Conservation (phyloP, 2,797 vertebrate species). For the Acanthornis magna region DNA sequence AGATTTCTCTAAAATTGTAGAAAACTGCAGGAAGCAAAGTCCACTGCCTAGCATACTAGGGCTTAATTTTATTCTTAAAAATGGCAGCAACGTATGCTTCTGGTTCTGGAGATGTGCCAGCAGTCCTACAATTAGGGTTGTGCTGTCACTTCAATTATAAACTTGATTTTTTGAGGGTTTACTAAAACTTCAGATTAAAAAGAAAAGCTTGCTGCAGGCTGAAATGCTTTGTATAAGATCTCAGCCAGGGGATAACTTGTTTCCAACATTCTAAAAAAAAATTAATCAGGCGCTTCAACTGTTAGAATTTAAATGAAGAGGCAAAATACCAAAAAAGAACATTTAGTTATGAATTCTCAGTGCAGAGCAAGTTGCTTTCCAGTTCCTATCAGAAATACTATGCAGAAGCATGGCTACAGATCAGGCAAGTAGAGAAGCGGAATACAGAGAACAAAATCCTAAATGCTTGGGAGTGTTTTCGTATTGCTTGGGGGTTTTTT, state of each 20-base stretch:
- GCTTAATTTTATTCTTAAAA: constrained; percentile 31
- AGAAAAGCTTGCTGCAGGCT: constrained; percentile 35
- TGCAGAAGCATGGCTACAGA: background rate
- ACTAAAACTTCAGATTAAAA: constrained; percentile 54
- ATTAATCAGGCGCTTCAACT: background rate
- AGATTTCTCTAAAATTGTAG: background rate
- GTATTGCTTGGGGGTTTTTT: background rate
- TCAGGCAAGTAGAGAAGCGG: background rate
- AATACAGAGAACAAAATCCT: background rate
- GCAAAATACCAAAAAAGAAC: background rate
- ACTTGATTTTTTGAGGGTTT: constrained; percentile 32
- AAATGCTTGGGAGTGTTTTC: background rate
- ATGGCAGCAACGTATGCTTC: constrained; percentile 9
- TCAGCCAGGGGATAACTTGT: constrained; percentile 22
- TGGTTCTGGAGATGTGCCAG: constrained; percentile 31
- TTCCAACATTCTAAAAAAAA: constrained; percentile 28
- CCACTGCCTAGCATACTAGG: background rate
- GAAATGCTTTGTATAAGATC: constrained; percentile 13
- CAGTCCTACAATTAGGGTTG: constrained; percentile 32
- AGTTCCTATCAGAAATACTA: background rate
- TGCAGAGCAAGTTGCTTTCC: background rate
- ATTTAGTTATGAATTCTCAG: background rate
- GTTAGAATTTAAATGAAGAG: constrained; percentile 11
- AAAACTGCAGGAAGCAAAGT: background rate
- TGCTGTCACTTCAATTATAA: constrained; percentile 57